Percentiles rank a stretch among this genome's conserved stretches.
Conservation (phyloP, 2,888 invertebrate genomes). For the Cantharis lateralis region DNA sequence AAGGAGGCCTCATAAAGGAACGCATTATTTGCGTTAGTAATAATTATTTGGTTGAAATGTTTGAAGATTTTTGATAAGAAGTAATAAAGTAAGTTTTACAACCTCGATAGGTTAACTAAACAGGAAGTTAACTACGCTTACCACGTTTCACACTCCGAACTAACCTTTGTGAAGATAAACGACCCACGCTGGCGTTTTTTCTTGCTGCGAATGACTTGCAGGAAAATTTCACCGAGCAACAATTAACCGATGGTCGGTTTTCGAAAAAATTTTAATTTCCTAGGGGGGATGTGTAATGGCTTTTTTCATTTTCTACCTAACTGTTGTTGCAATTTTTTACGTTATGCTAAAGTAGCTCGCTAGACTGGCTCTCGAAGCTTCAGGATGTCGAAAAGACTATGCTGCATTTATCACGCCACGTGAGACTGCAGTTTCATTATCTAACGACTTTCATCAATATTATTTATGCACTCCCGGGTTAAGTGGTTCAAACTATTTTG, state of each 20-base stretch:
- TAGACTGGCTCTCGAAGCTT: neutral
- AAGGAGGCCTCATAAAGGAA: neutral
- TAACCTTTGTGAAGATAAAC: neutral
- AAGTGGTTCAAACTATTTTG: neutral
- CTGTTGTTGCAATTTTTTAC: neutral
- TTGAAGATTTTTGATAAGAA: neutral
- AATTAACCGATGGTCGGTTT: neutral
- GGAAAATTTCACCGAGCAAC: neutral
- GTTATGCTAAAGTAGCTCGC: neutral
- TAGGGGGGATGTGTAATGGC: neutral
- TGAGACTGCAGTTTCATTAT: conserved; percentile 27
- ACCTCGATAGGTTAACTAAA: neutral
- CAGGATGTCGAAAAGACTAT: neutral
- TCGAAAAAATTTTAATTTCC: neutral
- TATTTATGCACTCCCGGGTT: neutral
- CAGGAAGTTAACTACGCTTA: neutral
- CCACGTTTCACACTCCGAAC: conserved; percentile 1
- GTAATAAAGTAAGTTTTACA: neutral
- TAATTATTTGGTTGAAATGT: neutral
- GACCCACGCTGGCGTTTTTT: neutral
- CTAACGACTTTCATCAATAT: conserved; percentile 9
- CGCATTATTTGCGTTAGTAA: neutral
- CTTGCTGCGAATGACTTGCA: neutral
- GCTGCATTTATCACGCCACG: conserved; percentile 29
- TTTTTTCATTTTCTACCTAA: neutral